Base-by-base conservation (phyloP, 2,888 invertebrate genomes). In the Rhodophaea formosa region DNA sequence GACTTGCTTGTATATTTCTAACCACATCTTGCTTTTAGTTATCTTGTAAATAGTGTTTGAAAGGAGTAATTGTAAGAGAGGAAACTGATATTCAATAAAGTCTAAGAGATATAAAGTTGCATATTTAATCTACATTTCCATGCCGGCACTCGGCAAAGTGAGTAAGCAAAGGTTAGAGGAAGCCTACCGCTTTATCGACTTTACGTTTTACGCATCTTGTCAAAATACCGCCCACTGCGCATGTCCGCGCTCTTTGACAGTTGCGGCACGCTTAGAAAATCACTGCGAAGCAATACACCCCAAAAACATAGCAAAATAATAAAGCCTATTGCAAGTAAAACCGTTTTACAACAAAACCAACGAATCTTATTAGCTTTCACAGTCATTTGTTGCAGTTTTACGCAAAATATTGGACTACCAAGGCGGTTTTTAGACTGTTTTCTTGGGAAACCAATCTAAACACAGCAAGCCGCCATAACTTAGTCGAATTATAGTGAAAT, bases 101-200 rank as follows among this genome's bases (percentile, higher is more conserved):
- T 23, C 2, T 23, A 23, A 23, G 5, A 23, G 2, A 23, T 23
- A 3, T 23, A 23, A 3, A 23, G 5, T 23, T 23, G 6, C 17
- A 49, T n/a, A 17, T 49, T 49, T 51, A 15, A 30, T 8, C 2
- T 15, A 35, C 15, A 35, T 51, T 51, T 35, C 51, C 35, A 32
- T 32, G 10, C 32, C 35, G 32, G 15, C 23, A 23, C 23, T 23
- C 23, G 23, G 23, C 8, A 51, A 15, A 16, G 51, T 32, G 7
- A 51, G 29, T 29, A n/a, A 43, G 49, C 29, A 17, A 15, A 30
- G 16, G 51, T 43, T 16, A 32, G 42, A 44, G 53, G 23, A 44
- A 44, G 16, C 42, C 23, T 29, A 63, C 81, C 82, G 80, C 75
- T 86, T 87, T 88, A 88, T 83, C 87, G 87, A 87, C 85, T 69